Conservation (phyloP, 2,797 vertebrate genomes). For the Orientallactaga sibirica region DNA sequence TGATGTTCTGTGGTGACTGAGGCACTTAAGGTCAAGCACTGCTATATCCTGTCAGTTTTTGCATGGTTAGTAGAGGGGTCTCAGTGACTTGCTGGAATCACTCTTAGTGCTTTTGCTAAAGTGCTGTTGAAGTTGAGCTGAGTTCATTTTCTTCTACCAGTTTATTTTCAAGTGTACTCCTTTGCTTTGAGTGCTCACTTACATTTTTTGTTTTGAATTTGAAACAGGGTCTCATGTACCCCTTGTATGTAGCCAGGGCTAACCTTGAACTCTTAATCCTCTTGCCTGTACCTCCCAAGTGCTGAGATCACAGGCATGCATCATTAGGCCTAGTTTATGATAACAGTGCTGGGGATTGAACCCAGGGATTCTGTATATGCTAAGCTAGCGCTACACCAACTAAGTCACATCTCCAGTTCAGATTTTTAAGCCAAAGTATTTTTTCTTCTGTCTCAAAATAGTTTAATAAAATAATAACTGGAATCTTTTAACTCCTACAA, state of each 20-base stretch:
- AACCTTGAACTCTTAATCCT: too few species aligned
- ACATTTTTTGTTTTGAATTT: background rate
- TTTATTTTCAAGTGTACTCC: slow-evolving; percentile 58
- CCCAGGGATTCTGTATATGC: too few species aligned
- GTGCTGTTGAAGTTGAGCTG: slow-evolving; percentile 58
- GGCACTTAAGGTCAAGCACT: slow-evolving; percentile 60
- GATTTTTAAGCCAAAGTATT: too few species aligned
- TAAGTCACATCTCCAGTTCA: background rate
- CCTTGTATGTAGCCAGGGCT: too few species aligned
- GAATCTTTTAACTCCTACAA: background rate
- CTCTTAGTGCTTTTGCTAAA: slow-evolving; percentile 49
- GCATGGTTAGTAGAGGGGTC: slow-evolving; percentile 68
- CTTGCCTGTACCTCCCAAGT: too few species aligned
- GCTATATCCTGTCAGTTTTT: slow-evolving; percentile 38
- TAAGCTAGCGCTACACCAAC: too few species aligned
- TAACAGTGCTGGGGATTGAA: too few species aligned
- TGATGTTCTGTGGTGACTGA: slow-evolving; percentile 11
- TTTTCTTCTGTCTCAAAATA: slow-evolving; percentile 16
- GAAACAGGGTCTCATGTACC: too few species aligned
- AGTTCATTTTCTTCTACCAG: slow-evolving; percentile 6
- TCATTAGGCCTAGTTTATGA: too few species aligned
- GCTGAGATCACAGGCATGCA: too few species aligned
- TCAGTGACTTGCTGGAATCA: slow-evolving; percentile 70
- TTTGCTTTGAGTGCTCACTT: slow-evolving; percentile 53
- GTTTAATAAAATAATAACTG: slow-evolving; percentile 58